Conservation (phyloP, 2,888 invertebrate species). For the Chrysomela aeneicollis region DNA sequence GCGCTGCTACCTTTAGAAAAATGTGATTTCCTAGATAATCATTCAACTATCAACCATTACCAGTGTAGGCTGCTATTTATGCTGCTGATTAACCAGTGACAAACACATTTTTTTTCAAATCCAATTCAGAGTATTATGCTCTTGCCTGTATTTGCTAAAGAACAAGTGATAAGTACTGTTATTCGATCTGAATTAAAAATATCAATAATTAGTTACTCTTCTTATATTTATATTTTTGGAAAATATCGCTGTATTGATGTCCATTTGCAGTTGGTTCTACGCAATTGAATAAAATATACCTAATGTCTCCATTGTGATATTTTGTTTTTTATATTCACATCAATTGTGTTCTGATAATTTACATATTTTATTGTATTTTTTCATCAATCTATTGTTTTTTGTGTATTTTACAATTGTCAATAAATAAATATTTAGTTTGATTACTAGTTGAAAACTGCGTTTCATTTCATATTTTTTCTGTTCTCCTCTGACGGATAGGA, state of each 20-base stretch:
- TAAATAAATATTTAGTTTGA: constrained; percentile 15
- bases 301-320: constrained; percentile 35
- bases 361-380: not conserved
- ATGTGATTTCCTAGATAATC: too few species aligned
- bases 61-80: too few species aligned
- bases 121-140: not conserved
- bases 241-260: not conserved
- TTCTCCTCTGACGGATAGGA: too few species aligned
- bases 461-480: not conserved
- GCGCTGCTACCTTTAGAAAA: too few species aligned
- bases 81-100: too few species aligned
- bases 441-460: constrained; percentile 3
- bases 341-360: constrained; percentile 13
- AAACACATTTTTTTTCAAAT: too few species aligned
- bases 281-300: constrained; percentile 14
- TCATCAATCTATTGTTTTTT: constrained; percentile 3
- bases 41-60: too few species aligned
- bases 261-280: not conserved
- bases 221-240: not conserved
- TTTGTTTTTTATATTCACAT: constrained; percentile 13
- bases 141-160: not conserved
- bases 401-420: constrained; percentile 6
- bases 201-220: not conserved
- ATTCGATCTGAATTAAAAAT: not conserved
- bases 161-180: not conserved